Conservation (phyloP, 2,797 vertebrate species). For the Lophotriccus pileatus region DNA sequence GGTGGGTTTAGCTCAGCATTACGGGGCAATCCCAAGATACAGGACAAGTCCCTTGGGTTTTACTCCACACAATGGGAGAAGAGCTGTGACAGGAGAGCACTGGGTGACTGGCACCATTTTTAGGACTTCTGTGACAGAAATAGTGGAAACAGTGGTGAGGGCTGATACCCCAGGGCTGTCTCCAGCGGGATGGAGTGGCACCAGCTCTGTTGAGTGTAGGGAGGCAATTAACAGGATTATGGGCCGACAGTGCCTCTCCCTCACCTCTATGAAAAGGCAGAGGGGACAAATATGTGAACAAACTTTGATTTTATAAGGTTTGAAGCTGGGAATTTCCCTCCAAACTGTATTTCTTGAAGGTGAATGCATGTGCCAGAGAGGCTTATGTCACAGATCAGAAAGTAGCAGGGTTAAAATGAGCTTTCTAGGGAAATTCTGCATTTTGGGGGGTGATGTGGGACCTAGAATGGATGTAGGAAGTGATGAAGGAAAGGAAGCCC, state of each 20-base stretch:
- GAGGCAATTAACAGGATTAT: not conserved
- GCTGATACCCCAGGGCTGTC: not conserved
- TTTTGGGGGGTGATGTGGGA: not conserved
- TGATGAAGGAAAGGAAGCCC: not conserved
- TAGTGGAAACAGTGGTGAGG: not conserved
- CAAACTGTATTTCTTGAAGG: fast-evolving
- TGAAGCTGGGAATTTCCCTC: not conserved
- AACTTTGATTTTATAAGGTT: not conserved
- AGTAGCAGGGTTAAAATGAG: not conserved
- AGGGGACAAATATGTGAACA: not conserved
- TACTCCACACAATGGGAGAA: not conserved
- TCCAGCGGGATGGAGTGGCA: not conserved
- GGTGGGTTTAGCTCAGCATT: not conserved
- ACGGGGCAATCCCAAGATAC: not conserved
- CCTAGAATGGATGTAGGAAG: not conserved
- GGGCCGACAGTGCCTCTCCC: not conserved
- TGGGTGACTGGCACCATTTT: not conserved
- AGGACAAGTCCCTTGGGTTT: not conserved
- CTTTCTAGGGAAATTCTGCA: not conserved
- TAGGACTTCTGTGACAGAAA: not conserved
- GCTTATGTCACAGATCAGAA: not conserved
- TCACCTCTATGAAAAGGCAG: not conserved
- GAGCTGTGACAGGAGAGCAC: not conserved
- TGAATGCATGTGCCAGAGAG: not conserved
- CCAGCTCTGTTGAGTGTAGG: not conserved